Evolutionary conservation across 1,140 invertebrate genomes (phyloP), one percentile per base, ranked within the genome.

Genomic region (Steinernema feltiae): DNA sequence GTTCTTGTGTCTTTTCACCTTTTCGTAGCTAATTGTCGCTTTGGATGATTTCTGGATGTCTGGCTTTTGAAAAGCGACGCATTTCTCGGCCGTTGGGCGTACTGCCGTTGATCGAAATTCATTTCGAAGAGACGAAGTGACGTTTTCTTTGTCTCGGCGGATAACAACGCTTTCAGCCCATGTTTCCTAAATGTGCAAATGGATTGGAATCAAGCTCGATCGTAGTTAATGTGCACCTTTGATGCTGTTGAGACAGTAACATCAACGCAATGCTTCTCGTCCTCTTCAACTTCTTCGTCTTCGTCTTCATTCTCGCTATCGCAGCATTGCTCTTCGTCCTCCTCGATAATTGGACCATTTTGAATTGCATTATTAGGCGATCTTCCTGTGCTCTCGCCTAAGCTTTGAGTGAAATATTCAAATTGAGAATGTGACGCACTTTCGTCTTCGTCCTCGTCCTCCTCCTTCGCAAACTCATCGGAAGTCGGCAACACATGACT

Each of bases 401-500:
- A 63, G 24, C 24, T 3, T 63, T 63, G 15, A 27, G 2, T 3
- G 2, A 15, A 63, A 3, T 27, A 21, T 21, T 3, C 24, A 3
- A 63, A 21, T 21, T 27, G 3, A 27, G 24, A 15, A 63, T 63
- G 7, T 46, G n/a, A 46, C 53, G 53, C 24, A 63, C 53, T 63
- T 63, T 63, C 76, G 31, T 80, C 79, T 32, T 80, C 82, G 30
- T 83, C 82, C 15, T 84, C 83, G 24, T 84, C 83, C 30, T 80
- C 82, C 48, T 85, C 84, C 73, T 86, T 85, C 21, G 84, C 84
- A 75, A 85, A 85, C 72, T 85, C 84, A 71, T 85, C 84, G 12
- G 84, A 85, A 21, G 84, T 85, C 17, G 84, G 84, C 32, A 85
- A 75, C 17, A 85, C 85, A 71, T 86, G 84, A 74, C 83, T 85